Evolutionary conservation across 2,888 invertebrate species (phyloP), one percentile per base, ranked within the genome.

Genomic region (Linnaemya tessellans): DNA sequence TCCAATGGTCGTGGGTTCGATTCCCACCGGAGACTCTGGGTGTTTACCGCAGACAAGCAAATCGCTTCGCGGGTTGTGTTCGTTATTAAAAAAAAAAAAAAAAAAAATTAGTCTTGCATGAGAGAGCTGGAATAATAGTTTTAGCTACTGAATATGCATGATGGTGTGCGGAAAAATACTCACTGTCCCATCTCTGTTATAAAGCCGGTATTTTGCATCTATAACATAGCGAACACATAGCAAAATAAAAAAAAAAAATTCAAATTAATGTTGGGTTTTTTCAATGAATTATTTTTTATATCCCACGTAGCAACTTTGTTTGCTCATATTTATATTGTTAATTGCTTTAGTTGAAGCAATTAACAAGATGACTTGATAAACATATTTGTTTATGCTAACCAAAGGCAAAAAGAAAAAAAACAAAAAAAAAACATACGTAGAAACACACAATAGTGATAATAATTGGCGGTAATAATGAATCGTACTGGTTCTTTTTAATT

Each of bases 301-400:
- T 43, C 46, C 75, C 75, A 41, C 22, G 7, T 41, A 35, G 22
- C 22, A 15, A 41, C 64, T 5, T 64, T 41, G 25, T 41, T 62
- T 51, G 51, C 2, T 68, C 13, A 41, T 20, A 15, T 54, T 38
- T 20, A 13, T 9, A 51, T 25, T 65, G 22, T 43, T 46, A 65
- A 60, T 35, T 43, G 4, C 13, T 73, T 60, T 60, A 1, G 20
- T 73, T 9, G 62, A 75, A 54, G 25, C 4, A 54, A 64, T 62
- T 75, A 25, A 4, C 8, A 41, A n/a, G 13, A 38, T 20, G 35
- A 15, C 11, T 38, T 38, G 58, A 73, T 74, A 51, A 22, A 15
- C n/a, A 38, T 22, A 70, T 41, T 22, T 38, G 54, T 49, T 25
- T 8, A 0, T 18, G 41, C 1, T 51, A 15, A 5, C 46, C 15